Evolutionary conservation across 1,140 invertebrate genomes (phyloP), one percentile per base, ranked within the genome.

Genomic region (Philaenus spumarius): DNA sequence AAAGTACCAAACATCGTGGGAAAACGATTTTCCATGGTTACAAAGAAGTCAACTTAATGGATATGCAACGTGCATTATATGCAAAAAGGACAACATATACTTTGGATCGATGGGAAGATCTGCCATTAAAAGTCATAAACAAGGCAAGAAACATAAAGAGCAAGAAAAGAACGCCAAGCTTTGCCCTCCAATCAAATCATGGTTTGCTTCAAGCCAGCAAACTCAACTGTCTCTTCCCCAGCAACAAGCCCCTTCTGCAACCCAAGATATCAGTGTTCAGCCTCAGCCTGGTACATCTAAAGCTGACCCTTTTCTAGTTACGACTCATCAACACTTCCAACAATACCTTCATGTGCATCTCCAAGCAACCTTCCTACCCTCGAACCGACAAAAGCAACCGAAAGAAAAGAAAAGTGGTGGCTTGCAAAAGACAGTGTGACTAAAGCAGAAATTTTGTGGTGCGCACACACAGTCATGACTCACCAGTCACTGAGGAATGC

Each of bases 401-500:
- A 6, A 45, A 45, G 7, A 9, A 9, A 9, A 45, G 15, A 45
- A 45, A 45, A 45, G 19, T 45, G 6, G 42, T 45, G 42, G 42
- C 42, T 45, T 6, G 17, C 17, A 9, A 45, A 45, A 45, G n/a
- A n/a, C n/a, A n/a, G n/a, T n/a, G n/a, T n/a, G n/a, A n/a, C n/a
- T n/a, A n/a, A n/a, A n/a, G n/a, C 12, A 45, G 6, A 19, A 9
- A 9, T 12, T 45, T 40, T 4, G 26, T 60, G 43, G 24, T 55
- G 23, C n/a, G n/a, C n/a, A n/a, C n/a, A n/a, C n/a, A n/a, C n/a
- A n/a, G n/a, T n/a, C n/a, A n/a, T n/a, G n/a, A 60, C 17, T 24
- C 58, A 60, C 35, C 17, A 35, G n/a, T 62, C 61, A 0, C 17
- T 60, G 26, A 24, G 51, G 19, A 30, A 17, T 56, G 50, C 58